phyloP scores from a whole-genome alignment of 2,113 vertebrate species.

The Cairina moschata region DNA sequence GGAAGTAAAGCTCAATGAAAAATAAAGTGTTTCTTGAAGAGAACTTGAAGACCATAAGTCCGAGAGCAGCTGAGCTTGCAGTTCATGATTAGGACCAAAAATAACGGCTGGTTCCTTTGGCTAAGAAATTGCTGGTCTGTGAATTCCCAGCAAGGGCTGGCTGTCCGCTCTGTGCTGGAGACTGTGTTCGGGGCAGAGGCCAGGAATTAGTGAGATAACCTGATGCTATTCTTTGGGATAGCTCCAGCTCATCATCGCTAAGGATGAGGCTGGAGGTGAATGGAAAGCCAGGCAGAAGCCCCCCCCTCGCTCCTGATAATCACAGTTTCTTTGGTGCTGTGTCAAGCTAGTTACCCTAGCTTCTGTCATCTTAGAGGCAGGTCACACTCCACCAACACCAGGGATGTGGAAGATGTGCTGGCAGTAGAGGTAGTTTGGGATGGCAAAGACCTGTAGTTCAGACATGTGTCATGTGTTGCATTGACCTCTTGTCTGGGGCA shows the following conservation, averaged over 20 bases:
- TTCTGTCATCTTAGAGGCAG: not conserved
- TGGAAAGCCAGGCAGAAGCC: not conserved
- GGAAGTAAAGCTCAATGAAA: not conserved
- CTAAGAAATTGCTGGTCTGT: not conserved
- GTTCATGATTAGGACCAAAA: not conserved
- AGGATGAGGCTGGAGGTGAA: not conserved
- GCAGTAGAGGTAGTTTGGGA: not conserved
- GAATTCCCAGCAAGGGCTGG: not conserved
- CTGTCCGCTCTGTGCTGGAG: not conserved
- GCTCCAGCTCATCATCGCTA: not conserved
- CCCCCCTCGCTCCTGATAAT: not conserved
- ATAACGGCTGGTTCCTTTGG: not conserved
- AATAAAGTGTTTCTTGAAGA: not conserved
- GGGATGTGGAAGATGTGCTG: not conserved
- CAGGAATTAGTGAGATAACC: not conserved
- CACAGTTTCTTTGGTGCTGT: not conserved
- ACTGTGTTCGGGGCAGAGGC: not conserved
- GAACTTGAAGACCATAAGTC: not conserved
- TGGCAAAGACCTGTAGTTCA: not conserved
- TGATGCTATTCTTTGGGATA: not conserved
- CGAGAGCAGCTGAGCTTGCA: not conserved
- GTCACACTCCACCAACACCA: not conserved
- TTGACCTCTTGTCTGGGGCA: not conserved
- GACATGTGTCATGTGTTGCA: not conserved
- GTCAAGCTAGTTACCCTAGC: not conserved